Percentiles rank a stretch among this genome's conserved stretches.
phyloP scores from a whole-genome alignment of 2,797 vertebrate species.

The Rhabdophis nuchalis region DNA sequence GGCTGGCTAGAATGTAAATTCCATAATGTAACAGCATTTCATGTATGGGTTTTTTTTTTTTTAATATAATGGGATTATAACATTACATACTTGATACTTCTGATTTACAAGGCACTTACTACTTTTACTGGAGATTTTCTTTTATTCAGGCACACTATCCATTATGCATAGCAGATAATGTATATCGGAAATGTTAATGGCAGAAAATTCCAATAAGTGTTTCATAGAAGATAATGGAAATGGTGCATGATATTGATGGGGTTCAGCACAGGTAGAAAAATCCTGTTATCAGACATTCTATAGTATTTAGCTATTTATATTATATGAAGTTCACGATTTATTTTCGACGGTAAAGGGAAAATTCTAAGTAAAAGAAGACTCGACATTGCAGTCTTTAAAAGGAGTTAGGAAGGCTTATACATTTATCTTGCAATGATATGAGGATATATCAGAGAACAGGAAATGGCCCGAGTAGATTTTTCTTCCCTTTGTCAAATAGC shows the following conservation, averaged over 20 bases:
- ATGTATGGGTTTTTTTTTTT: neutral
- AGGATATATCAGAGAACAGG: neutral
- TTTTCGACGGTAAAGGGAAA: constrained; percentile 20
- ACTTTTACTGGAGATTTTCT: constrained; percentile 53
- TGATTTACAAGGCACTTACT: constrained; percentile 58
- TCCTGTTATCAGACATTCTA: constrained; percentile 50
- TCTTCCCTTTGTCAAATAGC: neutral
- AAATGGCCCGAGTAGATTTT: neutral
- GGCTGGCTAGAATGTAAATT: constrained; percentile 34
- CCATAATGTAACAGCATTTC: constrained; percentile 17
- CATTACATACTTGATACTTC: constrained; percentile 34
- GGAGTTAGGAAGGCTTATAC: neutral
- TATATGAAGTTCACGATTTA: constrained; percentile 49
- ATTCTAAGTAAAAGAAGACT: constrained; percentile 29
- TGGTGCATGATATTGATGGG: constrained; percentile 42
- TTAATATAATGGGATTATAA: constrained; percentile 51
- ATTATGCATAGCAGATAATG: constrained; percentile 55
- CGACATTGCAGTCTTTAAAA: constrained; percentile 9
- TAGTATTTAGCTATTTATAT: constrained; percentile 57
- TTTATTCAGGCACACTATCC: constrained; percentile 50
- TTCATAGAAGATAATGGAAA: constrained; percentile 51
- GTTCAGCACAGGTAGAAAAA: constrained; percentile 51
- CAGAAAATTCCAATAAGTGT: constrained; percentile 54
- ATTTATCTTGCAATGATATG: neutral
- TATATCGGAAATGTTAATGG: constrained; percentile 46